Percentiles rank a stretch among this genome's conserved stretches.
Conservation (phyloP, 2,797 vertebrate species). For the Sebastolobus altivelis region DNA sequence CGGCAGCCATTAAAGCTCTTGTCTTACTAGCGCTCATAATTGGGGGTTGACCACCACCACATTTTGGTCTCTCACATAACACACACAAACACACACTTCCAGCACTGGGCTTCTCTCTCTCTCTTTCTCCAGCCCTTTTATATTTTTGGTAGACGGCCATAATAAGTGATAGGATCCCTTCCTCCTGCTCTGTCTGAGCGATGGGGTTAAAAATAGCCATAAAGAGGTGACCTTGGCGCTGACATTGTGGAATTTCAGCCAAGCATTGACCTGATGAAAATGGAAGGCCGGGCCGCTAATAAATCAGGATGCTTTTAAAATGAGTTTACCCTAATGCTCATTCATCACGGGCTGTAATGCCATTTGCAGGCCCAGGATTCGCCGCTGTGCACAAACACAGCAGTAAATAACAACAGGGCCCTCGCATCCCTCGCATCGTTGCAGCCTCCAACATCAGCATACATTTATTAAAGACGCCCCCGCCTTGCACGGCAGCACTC, state of each 20-base stretch:
- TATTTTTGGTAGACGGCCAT: conserved; percentile 80
- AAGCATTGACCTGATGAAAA: conserved; percentile 99
- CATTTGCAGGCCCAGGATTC: conserved; percentile 95
- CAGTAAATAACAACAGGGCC: conserved; percentile 99
- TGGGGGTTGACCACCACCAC: conserved; percentile 99
- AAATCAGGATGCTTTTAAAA: conserved; percentile 99
- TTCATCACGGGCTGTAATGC: conserved; percentile 99
- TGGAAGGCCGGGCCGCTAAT: conserved; percentile 96
- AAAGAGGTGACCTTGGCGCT: conserved; percentile 97
- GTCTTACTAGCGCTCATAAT: conserved; percentile 99
- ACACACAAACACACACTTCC: conserved; percentile 58
- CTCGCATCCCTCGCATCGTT: conserved; percentile 89
- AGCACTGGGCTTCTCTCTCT: conserved; percentile 24
- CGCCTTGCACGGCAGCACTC: conserved; percentile 74
- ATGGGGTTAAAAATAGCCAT: conserved; percentile 82
- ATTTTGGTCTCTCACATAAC: conserved; percentile 89
- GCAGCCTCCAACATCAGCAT: conserved; percentile 93
- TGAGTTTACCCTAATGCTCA: conserved; percentile 99
- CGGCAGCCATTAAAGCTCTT: conserved; percentile 99
- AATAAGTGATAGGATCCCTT: conserved; percentile 88
- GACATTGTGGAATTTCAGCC: conserved; percentile 99
- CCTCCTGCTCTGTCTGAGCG: conserved; percentile 56
- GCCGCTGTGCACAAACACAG: conserved; percentile 95
- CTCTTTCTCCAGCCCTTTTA: conserved; percentile 42
- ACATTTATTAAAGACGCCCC: conserved; percentile 95